Evolutionary conservation across 2,888 invertebrate species (phyloP).

Genomic region (Hirtodrosophila trivittata): DNA sequence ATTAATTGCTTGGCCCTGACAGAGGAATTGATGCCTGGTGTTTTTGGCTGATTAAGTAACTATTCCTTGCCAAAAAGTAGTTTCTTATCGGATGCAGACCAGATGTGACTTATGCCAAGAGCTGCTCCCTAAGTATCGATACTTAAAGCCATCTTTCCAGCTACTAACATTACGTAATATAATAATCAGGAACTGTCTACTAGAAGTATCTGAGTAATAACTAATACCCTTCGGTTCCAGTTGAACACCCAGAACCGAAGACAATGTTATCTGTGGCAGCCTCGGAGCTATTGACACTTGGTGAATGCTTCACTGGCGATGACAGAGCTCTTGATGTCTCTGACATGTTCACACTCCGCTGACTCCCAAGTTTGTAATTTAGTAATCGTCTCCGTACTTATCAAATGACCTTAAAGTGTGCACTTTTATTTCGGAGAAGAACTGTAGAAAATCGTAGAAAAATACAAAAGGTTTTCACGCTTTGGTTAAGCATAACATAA

Average conservation of each 20-base stretch:
- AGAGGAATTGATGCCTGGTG: conserved; percentile 32
- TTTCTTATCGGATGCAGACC: conserved; percentile 23
- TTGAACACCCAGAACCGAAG: conserved; percentile 33
- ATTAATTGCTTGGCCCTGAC: conserved; percentile 44
- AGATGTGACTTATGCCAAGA: no score
- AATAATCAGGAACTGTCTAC: no score
- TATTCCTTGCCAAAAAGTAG: conserved; percentile 7
- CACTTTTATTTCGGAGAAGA: conserved; percentile 50
- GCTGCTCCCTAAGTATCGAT: no score
- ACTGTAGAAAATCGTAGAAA: conserved; percentile 14
- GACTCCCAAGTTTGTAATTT: conserved; percentile 61
- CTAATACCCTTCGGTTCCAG: conserved; percentile 25
- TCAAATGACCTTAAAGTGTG: conserved; percentile 39
- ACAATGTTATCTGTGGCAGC: conserved; percentile 21
- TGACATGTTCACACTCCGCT: conserved; percentile 56
- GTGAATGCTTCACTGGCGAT: conserved; percentile 63
- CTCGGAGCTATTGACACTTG: conserved; percentile 51
- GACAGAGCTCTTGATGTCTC: conserved; percentile 45
- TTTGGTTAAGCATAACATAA: conserved; percentile 52
- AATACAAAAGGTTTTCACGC: conserved; percentile 42
- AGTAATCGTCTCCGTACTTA: no score
- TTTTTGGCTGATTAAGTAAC: conserved; percentile 30
- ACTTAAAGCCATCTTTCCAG: no score
- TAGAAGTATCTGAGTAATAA: no score
- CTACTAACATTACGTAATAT: no score